Conservation (phyloP, 2,888 invertebrate genomes). For the Pseudococcus viburni region DNA sequence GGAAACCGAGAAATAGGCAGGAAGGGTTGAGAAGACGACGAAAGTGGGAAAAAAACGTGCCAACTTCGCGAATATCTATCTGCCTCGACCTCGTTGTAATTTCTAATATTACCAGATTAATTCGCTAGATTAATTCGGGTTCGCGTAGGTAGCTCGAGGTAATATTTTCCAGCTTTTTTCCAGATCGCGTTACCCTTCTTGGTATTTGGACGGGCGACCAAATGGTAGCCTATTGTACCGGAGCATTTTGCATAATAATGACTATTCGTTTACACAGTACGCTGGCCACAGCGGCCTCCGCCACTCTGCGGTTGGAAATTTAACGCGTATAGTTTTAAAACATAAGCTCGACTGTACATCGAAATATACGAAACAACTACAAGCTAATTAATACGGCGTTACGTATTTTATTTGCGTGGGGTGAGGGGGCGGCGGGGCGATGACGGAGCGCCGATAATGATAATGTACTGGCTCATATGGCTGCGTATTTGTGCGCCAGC, state of each 20-base stretch:
- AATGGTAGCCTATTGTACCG: background rate
- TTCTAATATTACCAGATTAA: slow-evolving; percentile 12
- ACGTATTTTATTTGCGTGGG: slow-evolving; percentile 7
- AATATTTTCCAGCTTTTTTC: background rate
- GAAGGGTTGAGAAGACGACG: background rate
- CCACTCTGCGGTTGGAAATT: background rate
- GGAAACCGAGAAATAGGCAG: background rate
- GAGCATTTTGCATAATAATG: slow-evolving; percentile 34
- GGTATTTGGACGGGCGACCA: background rate
- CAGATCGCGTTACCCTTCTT: background rate
- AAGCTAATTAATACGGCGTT: slow-evolving; percentile 51
- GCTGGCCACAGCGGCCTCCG: background rate
- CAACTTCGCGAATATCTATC: background rate
- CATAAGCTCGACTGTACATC: slow-evolving; percentile 14
- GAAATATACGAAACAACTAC: slow-evolving; percentile 42
- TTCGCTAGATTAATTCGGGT: slow-evolving; percentile 19
- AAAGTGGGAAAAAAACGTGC: background rate
- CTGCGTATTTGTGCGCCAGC: background rate
- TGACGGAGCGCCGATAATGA: slow-evolving; percentile 29
- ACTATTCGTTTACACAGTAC: slow-evolving; percentile 34
- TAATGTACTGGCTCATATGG: slow-evolving; percentile 33
- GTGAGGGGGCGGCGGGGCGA: background rate
- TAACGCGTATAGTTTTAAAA: slow-evolving; percentile 12
- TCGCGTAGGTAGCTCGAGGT: background rate
- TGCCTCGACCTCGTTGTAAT: background rate